Percentiles rank a stretch among this genome's conserved stretches.
These are phyloP conservation scores for Hirundo rustica DNA, from an alignment of 2,797 vertebrate genomes.

Conservation along the genomic window DNA sequence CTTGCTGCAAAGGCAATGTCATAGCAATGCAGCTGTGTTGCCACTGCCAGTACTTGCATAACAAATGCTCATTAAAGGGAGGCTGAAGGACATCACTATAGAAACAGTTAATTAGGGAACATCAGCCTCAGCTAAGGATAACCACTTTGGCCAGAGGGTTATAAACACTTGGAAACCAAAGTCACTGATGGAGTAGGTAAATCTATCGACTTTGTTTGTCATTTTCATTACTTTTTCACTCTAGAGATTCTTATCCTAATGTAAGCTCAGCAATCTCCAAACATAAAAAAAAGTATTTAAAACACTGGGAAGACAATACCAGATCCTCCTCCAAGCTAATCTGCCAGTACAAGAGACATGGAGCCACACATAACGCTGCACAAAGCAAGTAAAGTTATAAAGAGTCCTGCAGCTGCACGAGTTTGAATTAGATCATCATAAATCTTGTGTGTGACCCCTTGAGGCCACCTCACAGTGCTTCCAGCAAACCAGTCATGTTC, in stretches of 20 bases:
- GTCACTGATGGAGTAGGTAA: background rate
- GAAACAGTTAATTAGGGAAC: slow-evolving; percentile 21
- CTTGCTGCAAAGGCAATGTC: background rate
- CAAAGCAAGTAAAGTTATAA: background rate
- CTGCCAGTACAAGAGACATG: background rate
- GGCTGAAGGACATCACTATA: background rate
- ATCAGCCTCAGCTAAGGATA: background rate
- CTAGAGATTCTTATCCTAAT: background rate
- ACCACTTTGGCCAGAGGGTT: background rate
- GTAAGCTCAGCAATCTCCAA: background rate
- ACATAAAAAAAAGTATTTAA: background rate
- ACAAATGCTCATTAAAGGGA: slow-evolving; percentile 1
- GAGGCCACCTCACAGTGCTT: background rate
- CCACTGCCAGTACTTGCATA: background rate
- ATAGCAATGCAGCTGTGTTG: background rate
- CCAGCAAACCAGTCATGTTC: background rate
- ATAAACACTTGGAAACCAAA: background rate
- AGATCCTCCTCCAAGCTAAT: background rate
- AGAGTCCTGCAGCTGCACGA: background rate
- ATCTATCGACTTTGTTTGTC: background rate
- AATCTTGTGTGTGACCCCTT: background rate
- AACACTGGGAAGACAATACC: background rate
- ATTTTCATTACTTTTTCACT: slow-evolving; percentile 8
- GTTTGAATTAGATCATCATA: background rate
- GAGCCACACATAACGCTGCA: background rate